Evolutionary conservation across 2,888 invertebrate species (phyloP), one percentile per base, ranked within the genome.

Genomic region (Scelioninae gen. 2): DNA sequence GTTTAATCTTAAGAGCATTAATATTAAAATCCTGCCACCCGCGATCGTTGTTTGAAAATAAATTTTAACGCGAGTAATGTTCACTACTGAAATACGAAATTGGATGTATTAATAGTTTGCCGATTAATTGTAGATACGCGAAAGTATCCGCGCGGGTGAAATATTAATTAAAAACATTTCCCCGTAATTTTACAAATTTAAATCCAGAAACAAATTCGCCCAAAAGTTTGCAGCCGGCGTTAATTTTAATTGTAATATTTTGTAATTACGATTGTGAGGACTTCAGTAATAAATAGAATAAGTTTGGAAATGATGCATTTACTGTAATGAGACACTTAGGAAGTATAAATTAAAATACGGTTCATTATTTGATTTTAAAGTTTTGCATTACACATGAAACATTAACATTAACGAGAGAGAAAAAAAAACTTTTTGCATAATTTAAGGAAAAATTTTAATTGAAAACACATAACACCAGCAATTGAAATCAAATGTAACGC

Each of bases 301-400:
- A 64, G 43, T 53, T 35, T 45, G 31, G 16, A 16, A 35, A 53
- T 43, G 63, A 35, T 25, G 45, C 53, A 19, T 52, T 52, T 45
- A 37, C 35, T 25, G 43, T 57, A 65, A 65, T 57, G 65, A 57
- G 48, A 48, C 25, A 65, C 65, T 65, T 19, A 39, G 57, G 41
- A 31, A 46, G 18, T 48, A 57, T 46, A 45, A 48, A 48, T 57
- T 65, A 41, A 57, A 65, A 41, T 46, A 15, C 28, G 55, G 37
- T 55, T 57, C 65, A 65, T 65, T 65, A 63, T 63, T 52, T 43
- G 48, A 63, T 63, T 63, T 18, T n/a, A 63, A 50, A 43, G 43
- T 63, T 52, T 55, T 25, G 45, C 39, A 41, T 65, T 31, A 16
- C 10, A 35, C 5, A 13, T 28, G 39, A 33, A 46, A 45, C 5